Evolutionary conservation across 2,888 invertebrate genomes (phyloP).

Genomic region (Phaonia tiefii): DNA sequence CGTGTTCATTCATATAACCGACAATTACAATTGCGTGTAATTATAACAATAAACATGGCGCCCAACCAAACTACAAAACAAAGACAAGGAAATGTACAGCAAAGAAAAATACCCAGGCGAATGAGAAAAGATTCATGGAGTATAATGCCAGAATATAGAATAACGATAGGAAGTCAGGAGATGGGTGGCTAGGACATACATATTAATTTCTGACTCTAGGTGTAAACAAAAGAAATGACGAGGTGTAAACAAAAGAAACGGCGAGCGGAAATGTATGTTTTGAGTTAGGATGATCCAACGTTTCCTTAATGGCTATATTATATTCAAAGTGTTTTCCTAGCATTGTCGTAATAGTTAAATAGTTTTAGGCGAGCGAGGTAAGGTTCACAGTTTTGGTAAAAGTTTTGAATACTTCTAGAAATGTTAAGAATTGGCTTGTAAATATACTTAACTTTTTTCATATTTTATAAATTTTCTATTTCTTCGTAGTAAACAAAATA

Average conservation of each 20-base stretch:
- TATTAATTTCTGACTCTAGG: neutral
- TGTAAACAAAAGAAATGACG: conserved; percentile 65
- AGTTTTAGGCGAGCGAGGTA: no score
- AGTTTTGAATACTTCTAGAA: no score
- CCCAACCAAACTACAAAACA: conserved; percentile 7
- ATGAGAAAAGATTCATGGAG: conserved; percentile 20
- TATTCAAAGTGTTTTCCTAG: neutral
- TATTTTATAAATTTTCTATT: no score
- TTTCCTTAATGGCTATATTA: conserved; percentile 75
- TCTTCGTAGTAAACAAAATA: no score
- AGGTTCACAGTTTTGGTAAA: no score
- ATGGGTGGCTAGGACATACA: neutral
- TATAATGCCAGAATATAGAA: conserved; percentile 10
- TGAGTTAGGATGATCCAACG: conserved; percentile 75
- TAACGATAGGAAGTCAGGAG: conserved; percentile 34
- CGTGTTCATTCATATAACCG: conserved; percentile 3
- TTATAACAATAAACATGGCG: conserved; percentile 53
- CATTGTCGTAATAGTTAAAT: neutral
- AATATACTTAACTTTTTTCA: no score
- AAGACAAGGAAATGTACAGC: conserved; percentile 9
- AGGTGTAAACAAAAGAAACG: conserved; percentile 56
- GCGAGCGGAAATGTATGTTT: conserved; percentile 75
- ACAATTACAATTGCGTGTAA: conserved; percentile 52
- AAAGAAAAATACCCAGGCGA: no score
- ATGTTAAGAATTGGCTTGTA: no score